phyloP scores from a whole-genome alignment of 2,888 invertebrate species.

The Miltochrista miniata region DNA sequence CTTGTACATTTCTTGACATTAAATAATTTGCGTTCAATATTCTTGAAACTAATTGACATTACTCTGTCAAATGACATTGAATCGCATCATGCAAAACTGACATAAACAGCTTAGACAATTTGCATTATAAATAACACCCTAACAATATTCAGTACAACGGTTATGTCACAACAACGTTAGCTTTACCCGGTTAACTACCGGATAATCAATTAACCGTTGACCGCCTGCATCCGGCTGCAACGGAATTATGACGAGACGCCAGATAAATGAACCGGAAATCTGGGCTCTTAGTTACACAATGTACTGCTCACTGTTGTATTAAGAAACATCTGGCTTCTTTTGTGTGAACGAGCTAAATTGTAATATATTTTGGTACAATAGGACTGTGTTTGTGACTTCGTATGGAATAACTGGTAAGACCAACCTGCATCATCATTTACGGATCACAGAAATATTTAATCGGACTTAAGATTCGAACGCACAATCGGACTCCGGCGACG shows the following conservation, averaged over 20 bases:
- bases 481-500: too few relatives aligned
- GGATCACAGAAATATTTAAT: too few relatives aligned
- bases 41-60: too few relatives aligned
- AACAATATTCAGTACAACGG: slow-evolving; percentile 1
- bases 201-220: slow-evolving; percentile 80
- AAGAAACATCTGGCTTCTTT: slow-evolving; percentile 4
- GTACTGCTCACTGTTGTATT: slow-evolving; percentile 13
- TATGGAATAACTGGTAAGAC: not conserved
- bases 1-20: too few relatives aligned
- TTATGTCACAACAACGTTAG: slow-evolving; percentile 20
- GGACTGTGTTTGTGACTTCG: not conserved
- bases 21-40: too few relatives aligned
- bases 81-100: too few relatives aligned
- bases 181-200: slow-evolving; percentile 56
- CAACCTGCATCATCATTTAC: too few relatives aligned
- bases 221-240: slow-evolving; percentile 75
- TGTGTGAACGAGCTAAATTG: not conserved
- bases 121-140: too few relatives aligned
- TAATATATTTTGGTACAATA: not conserved
- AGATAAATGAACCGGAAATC: slow-evolving; percentile 72
- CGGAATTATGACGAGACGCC: slow-evolving; percentile 70
- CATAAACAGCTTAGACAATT: too few relatives aligned
- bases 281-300: slow-evolving; percentile 40
- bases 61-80: too few relatives aligned
- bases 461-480: too few relatives aligned